These are phyloP conservation scores for Crocidura indochinensis DNA, from an alignment of 2,797 vertebrate genomes.

Conservation along the genomic window DNA sequence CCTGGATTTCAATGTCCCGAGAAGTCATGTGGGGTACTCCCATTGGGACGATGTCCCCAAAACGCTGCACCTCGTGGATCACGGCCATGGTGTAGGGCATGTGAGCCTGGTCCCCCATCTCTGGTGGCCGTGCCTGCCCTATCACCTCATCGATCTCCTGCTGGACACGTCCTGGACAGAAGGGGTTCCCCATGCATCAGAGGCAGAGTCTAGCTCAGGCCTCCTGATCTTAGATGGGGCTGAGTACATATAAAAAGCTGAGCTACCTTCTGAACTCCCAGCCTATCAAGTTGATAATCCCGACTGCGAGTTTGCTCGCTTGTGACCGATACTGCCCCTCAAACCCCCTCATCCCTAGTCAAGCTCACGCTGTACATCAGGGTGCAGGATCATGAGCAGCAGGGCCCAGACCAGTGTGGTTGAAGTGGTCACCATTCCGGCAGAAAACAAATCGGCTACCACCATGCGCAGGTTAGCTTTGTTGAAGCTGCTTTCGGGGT, in stretches of 20 bases:
- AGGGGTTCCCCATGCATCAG: not conserved
- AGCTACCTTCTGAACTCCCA: not conserved
- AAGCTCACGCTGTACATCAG: constrained; percentile 92
- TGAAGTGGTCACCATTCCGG: constrained; percentile 90
- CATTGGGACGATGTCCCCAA: constrained; percentile 63
- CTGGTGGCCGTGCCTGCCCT: constrained; percentile 47
- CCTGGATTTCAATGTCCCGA: constrained; percentile 70
- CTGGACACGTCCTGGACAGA: constrained; percentile 75
- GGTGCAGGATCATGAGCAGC: constrained; percentile 92
- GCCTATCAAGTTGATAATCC: not conserved
- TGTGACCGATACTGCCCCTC: not conserved
- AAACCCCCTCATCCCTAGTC: not conserved
- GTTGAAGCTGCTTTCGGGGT: constrained; percentile 92
- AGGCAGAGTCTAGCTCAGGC: rapidly evolving
- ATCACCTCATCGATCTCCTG: constrained; percentile 79
- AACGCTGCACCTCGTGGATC: constrained; percentile 83
- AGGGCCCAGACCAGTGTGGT: constrained; percentile 93
- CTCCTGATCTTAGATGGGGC: rapidly evolving
- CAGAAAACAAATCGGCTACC: constrained; percentile 89
- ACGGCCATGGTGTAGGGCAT: constrained; percentile 83
- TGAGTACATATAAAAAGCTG: rapidly evolving
- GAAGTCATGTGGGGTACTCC: constrained; percentile 71
- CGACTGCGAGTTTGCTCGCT: not conserved
- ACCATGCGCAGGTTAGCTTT: constrained; percentile 87
- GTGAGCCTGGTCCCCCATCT: constrained; percentile 73